Conservation (phyloP, 2,113 vertebrate species). For the Protobothrops flavoviridis region DNA sequence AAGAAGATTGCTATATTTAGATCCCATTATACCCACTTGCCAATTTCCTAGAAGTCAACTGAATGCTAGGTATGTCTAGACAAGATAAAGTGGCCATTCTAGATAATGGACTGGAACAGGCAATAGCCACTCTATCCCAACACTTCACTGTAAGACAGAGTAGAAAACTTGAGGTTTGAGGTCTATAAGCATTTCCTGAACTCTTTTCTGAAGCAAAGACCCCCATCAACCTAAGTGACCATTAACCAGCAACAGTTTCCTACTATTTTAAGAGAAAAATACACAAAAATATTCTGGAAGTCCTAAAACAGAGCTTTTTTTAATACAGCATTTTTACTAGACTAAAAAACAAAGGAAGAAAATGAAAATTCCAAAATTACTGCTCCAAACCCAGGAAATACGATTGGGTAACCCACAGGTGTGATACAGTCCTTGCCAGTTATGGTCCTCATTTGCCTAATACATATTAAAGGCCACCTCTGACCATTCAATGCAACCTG, state of each 20-base stretch:
- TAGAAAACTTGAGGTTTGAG: background rate
- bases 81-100: background rate
- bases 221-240: background rate
- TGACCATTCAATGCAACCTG: background rate
- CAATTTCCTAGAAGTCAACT: background rate
- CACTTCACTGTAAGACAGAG: background rate
- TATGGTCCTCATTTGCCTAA: background rate
- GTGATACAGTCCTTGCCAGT: background rate
- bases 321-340: background rate
- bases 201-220: background rate
- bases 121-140: background rate
- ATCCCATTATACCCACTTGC: background rate
- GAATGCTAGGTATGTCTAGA: background rate
- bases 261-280: background rate
- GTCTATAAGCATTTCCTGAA: background rate
- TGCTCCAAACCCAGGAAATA: background rate
- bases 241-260: background rate
- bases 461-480: background rate
- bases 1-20: background rate
- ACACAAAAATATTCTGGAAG: background rate
- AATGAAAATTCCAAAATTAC: background rate
- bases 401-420: background rate
- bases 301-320: background rate
- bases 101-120: background rate
- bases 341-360: background rate